Conservation (phyloP, 2,888 invertebrate genomes). For the Onthophagus sagittarius region DNA sequence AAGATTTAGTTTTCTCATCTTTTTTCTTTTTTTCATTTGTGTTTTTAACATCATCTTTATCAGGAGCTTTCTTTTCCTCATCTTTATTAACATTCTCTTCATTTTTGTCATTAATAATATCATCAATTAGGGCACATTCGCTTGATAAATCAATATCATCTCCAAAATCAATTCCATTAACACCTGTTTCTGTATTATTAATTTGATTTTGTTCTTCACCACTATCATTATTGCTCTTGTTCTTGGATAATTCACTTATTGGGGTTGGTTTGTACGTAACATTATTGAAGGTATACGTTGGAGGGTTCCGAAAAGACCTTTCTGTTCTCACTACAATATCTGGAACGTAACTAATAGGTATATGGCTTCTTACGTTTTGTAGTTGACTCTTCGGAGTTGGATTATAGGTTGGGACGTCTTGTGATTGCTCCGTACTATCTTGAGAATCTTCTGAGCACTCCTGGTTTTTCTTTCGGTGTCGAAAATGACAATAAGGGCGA, state of each 20-base stretch:
- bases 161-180: slow-evolving; percentile 7
- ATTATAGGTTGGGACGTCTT: slow-evolving; percentile 44
- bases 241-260: slow-evolving; percentile 40
- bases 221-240: slow-evolving; percentile 3
- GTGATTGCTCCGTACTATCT: slow-evolving; percentile 49
- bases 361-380: slow-evolving; percentile 47
- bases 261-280: slow-evolving; percentile 48
- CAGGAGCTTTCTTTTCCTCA: slow-evolving; percentile 16
- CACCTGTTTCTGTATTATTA: neutral
- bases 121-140: slow-evolving; percentile 49
- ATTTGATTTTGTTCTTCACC: neutral
- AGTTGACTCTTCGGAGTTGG: slow-evolving; percentile 51
- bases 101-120: slow-evolving; percentile 38
- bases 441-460: slow-evolving; percentile 53
- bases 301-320: slow-evolving; percentile 38
- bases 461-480: slow-evolving; percentile 66
- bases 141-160: slow-evolving; percentile 39
- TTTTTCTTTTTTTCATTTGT: slow-evolving; percentile 25
- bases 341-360: slow-evolving; percentile 52
- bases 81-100: neutral
- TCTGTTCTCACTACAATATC: slow-evolving; percentile 52
- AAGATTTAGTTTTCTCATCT: slow-evolving; percentile 15
- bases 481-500: slow-evolving; percentile 89
- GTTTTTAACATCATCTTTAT: slow-evolving; percentile 30
- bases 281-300: slow-evolving; percentile 31